Evolutionary conservation across 2,113 vertebrate genomes (phyloP), one percentile per base, ranked within the genome.

Genomic region (Coreoperca whiteheadi): DNA sequence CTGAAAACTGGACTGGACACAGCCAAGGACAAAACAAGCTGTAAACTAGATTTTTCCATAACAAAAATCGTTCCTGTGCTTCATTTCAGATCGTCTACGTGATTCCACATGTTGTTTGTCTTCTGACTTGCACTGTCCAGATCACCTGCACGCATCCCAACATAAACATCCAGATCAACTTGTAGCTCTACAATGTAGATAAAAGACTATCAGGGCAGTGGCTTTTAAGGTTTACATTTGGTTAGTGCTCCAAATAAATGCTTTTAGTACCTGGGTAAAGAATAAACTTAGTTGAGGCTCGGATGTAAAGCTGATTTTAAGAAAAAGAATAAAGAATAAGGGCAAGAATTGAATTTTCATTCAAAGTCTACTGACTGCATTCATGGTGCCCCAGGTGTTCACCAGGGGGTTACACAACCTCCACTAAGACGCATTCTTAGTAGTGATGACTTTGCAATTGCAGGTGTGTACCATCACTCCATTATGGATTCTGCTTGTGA

Each of bases 371-470:
- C 51, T 8, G 21, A 56, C 23, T 53, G 8, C 21, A n/a, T 54
- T 54, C 51, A 54, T n/a, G 63, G 14, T 18, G 65, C 25, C n/a
- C 16, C 48, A 6, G 16, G 48, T 21, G 28, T 50, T 50, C 48
- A 20, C 48, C 48, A 50, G 4, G 14, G 12, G 32, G 12, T 15
- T 8, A 34, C 6, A 39, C 51, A 71, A 54, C 50, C 15, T 71
- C 51, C 37, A 57, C 30, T 57, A 46, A 43, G 16, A 60, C 2
- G 9, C 14, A 11, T 8, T 43, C 14, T 16, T 61, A 5, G 20
- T 39, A 70, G 21, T 51, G 37, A 65, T 46, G 6, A 65, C 46
- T 64, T 65, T 54, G 50, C 39, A 65, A 81, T 73, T 56, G 6
- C 21, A 15, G 18, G 14, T 48, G 37, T 43, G 46, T 63, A 18